Evolutionary conservation across 2,797 vertebrate genomes (phyloP).

Genomic region (Paratrypauchen microcephalus): DNA sequence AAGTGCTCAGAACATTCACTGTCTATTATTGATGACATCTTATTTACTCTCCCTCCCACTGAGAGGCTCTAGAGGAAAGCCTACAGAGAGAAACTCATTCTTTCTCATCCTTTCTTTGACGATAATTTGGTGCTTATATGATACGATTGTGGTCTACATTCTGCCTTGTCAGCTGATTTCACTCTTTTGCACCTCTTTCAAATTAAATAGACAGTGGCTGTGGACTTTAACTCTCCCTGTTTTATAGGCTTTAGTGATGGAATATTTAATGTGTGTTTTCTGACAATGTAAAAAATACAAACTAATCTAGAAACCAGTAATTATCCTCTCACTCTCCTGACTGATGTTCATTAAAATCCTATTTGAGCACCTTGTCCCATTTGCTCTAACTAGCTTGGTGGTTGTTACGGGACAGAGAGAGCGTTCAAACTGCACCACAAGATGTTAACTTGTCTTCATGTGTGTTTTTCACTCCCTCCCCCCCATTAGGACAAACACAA

Average conservation of each 20-base stretch:
- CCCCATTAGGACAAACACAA: constrained; percentile 66
- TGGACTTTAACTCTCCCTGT: constrained; percentile 12
- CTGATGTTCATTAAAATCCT: constrained; percentile 77
- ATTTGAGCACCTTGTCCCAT: constrained; percentile 73
- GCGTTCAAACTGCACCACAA: constrained; percentile 72
- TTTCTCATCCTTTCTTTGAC: constrained; percentile 53
- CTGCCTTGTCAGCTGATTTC: constrained; percentile 54
- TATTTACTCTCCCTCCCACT: constrained; percentile 80
- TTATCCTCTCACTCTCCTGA: constrained; percentile 67
- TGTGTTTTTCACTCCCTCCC: constrained; percentile 13
- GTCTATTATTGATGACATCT: constrained; percentile 84
- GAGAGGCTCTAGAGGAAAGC: constrained; percentile 78
- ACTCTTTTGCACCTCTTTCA: constrained; percentile 50
- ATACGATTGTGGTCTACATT: constrained; percentile 58
- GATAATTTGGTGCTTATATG: constrained; percentile 59
- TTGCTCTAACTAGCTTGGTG: constrained; percentile 69
- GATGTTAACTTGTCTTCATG: constrained; percentile 73
- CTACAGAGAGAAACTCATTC: constrained; percentile 71
- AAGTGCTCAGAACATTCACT: constrained; percentile 76
- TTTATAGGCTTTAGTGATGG: constrained; percentile 46
- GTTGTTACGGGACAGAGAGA: constrained; percentile 74
- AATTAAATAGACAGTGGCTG: constrained; percentile 44
- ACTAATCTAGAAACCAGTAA: constrained; percentile 66
- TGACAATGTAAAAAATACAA: constrained; percentile 72
- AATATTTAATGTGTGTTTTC: constrained; percentile 50